These are phyloP conservation scores for Eriosoma lanigerum DNA, from an alignment of 1,140 invertebrate genomes.

Conservation along the genomic window DNA sequence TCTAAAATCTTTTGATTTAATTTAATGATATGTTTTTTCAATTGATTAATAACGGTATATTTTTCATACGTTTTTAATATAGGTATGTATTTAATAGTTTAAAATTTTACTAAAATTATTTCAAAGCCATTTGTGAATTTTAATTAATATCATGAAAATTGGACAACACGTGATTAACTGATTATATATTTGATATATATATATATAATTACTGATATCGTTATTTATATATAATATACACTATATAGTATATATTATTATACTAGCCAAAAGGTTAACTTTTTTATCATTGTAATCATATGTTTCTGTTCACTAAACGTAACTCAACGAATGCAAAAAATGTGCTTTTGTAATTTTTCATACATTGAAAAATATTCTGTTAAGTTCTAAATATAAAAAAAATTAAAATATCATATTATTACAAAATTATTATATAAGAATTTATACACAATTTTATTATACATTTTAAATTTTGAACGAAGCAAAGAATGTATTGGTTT, in stretches of 20 bases:
- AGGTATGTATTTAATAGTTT: background rate
- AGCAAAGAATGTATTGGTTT: too few species aligned
- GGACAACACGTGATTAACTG: conserved; percentile 17
- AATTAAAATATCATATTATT: too few species aligned
- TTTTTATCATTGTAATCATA: too few species aligned
- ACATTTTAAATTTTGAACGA: too few species aligned
- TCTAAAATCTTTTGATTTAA: too few species aligned
- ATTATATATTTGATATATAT: conserved; percentile 22
- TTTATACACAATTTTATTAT: too few species aligned
- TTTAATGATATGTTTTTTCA: too few species aligned
- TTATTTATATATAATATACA: conserved; percentile 1
- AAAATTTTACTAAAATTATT: background rate
- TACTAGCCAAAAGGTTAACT: background rate
- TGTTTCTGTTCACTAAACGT: background rate
- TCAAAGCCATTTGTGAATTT: background rate
- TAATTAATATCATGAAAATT: background rate
- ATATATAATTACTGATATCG: background rate
- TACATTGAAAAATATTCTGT: background rate
- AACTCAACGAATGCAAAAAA: background rate
- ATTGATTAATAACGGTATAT: too few species aligned
- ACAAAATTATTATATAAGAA: too few species aligned
- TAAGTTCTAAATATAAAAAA: too few species aligned
- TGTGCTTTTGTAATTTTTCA: background rate
- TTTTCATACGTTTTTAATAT: too few species aligned
- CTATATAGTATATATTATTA: too few species aligned